A percentile compares a stretch with the other conserved stretches of the same genome.
These are phyloP conservation scores for Ascaphus truei DNA, from an alignment of 2,113 vertebrate genomes.

Conservation along the genomic window DNA sequence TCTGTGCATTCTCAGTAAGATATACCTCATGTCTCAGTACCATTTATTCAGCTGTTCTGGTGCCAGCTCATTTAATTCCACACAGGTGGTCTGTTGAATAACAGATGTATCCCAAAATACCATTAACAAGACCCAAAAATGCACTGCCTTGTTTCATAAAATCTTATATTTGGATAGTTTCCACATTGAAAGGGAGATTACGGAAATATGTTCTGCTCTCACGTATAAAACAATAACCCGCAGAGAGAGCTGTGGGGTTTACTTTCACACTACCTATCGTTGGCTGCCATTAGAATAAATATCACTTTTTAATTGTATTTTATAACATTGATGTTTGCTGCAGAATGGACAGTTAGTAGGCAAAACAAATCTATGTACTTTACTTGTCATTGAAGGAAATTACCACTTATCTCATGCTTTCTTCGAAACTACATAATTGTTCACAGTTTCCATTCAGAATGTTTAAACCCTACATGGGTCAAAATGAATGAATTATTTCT, in stretches of 20 bases:
- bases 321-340: too few species aligned
- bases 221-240: too few species aligned
- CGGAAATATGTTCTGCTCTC: not conserved
- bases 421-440: too few species aligned
- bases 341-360: too few species aligned
- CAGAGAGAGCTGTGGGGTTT: not conserved
- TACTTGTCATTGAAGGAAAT: too few species aligned
- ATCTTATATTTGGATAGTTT: constrained; percentile 6
- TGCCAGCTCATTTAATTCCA: constrained; percentile 31
- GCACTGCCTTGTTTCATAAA: constrained; percentile 15
- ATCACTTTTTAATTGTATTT: too few species aligned
- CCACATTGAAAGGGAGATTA: constrained; percentile 27
- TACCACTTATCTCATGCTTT: too few species aligned
- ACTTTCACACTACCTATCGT: not conserved
- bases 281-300: not conserved
- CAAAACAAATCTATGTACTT: too few species aligned
- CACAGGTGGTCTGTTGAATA: constrained; percentile 32
- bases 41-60: constrained; percentile 1
- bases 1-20: constrained; percentile 2
- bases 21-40: constrained; percentile 16
- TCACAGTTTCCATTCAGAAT: too few species aligned
- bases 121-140: constrained; percentile 13
- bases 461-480: too few species aligned
- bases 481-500: too few species aligned
- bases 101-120: constrained; percentile 24